Conservation (phyloP, 2,888 invertebrate genomes). For the Schrankia costaestrigalis region DNA sequence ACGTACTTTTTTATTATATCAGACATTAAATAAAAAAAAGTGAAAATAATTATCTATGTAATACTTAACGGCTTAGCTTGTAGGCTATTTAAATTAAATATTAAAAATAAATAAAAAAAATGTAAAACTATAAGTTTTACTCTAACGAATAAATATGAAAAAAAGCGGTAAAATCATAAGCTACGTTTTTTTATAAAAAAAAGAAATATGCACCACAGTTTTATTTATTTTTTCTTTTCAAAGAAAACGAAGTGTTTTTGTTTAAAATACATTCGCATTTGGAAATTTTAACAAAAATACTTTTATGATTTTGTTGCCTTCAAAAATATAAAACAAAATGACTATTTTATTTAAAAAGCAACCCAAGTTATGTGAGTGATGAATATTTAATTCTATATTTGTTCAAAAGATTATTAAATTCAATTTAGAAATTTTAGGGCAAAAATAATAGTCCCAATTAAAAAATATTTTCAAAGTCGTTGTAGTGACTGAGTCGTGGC, state of each 20-base stretch:
- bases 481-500: too few relatives aligned
- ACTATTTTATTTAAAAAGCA: too few relatives aligned
- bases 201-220: constrained; percentile 31
- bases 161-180: constrained; percentile 21
- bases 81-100: constrained; percentile 24
- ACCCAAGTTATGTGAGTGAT: too few relatives aligned
- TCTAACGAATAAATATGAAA: constrained; percentile 26
- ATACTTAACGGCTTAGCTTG: constrained; percentile 20
- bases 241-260: constrained; percentile 15
- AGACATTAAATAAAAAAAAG: background rate
- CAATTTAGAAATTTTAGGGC: too few relatives aligned
- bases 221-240: constrained; percentile 18
- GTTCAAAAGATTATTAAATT: too few relatives aligned
- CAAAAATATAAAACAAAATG: constrained; percentile 2
- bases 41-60: constrained; percentile 11
- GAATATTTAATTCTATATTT: too few relatives aligned
- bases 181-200: constrained; percentile 25
- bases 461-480: too few relatives aligned
- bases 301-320: background rate
- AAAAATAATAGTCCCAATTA: too few relatives aligned
- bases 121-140: constrained; percentile 14
- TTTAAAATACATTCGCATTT: constrained; percentile 4
- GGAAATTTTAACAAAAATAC: background rate
- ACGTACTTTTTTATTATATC: background rate
- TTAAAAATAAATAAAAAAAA: constrained; percentile 19